A percentile compares a stretch with the other conserved stretches of the same genome.
phyloP scores from a whole-genome alignment of 2,888 invertebrate species.

The Argyresthia goedartella region DNA sequence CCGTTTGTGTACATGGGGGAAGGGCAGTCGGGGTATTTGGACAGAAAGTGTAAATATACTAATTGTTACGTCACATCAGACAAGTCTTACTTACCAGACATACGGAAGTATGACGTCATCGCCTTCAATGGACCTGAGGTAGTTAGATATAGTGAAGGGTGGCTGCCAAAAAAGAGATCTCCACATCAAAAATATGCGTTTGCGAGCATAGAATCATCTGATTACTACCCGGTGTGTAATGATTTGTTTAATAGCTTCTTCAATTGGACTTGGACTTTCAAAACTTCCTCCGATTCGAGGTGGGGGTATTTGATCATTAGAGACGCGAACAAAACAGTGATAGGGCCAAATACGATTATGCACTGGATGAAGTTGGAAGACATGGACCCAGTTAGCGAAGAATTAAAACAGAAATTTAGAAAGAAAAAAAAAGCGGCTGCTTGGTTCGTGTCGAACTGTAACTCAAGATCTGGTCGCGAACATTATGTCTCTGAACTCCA shows the following conservation, averaged over 20 bases:
- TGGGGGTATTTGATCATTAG: slow-evolving; percentile 30
- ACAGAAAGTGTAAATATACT: slow-evolving; percentile 28
- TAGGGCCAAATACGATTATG: slow-evolving; percentile 29
- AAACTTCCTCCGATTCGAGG: slow-evolving; percentile 27
- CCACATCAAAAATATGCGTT: slow-evolving; percentile 40
- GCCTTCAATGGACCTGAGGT: slow-evolving; percentile 37
- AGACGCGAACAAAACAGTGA: slow-evolving; percentile 18
- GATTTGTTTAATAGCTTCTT: slow-evolving; percentile 26
- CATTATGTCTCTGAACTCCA: slow-evolving; percentile 20
- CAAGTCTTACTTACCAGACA: slow-evolving; percentile 20
- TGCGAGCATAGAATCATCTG: slow-evolving; percentile 29
- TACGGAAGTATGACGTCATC: slow-evolving; percentile 36
- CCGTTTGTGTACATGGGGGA: slow-evolving; percentile 27
- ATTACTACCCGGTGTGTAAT: slow-evolving; percentile 27
- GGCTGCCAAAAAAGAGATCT: slow-evolving; percentile 27
- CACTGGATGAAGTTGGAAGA: slow-evolving; percentile 25
- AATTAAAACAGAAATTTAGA: slow-evolving; percentile 21
- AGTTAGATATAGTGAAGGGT: slow-evolving; percentile 7
- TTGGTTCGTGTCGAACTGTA: slow-evolving; percentile 41
- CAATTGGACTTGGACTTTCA: slow-evolving; percentile 42
- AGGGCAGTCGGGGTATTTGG: slow-evolving; percentile 25
- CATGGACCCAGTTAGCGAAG: slow-evolving; percentile 24
- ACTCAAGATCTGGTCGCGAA: slow-evolving; percentile 22
- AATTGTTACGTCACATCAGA: slow-evolving; percentile 42
- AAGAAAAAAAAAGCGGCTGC: slow-evolving; percentile 32